Base-by-base conservation (phyloP, 2,113 vertebrate genomes). In the Urocolius indicus region DNA sequence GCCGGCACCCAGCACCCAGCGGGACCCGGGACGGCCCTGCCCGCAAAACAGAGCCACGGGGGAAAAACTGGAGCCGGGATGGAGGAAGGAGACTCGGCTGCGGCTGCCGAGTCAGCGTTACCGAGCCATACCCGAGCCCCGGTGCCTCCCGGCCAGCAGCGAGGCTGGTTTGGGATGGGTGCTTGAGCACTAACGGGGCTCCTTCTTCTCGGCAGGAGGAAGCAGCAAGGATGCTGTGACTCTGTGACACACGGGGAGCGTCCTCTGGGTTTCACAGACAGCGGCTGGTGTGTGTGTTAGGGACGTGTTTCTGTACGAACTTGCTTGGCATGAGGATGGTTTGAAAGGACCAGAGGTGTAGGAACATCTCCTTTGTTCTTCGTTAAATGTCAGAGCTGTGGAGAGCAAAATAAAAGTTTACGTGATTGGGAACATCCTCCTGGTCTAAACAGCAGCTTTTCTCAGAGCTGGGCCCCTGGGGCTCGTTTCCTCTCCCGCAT, bases 21-120 rank as follows among this genome's bases (percentile, higher is more conserved):
- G 5, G 46, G 45, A 6, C 0, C 0, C 13, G 26, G 29, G 12
- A 30, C 6, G n/a, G 36, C 2, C 5, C 5, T 9, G 4, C 3
- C 46, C 11, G 46, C 30, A 19, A 34, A 30, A 20, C 1, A 1
- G 0, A 3, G 55, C 49, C 0, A 1, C 1, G 54, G 29, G 29
- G 29, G 16, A 2, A 7, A 9, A 30, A 9, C 12, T 3, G 26
- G 6, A 61, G 27, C 36, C 11, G 9, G 30, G 58, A 1, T 0
- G 76, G 20, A 17, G 45, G 5, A 1, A 6, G 74, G 48, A 3
- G 18, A 3, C 16, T 7, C 7, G 84, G 9, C 41, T 12, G 38
- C 38, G 9, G 38, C 38, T 10, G 9, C 20, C 54, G 14, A 24
- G 15, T 2, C 2, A 24, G 61, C 30, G 1, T 54, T 69, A 49